Base-by-base conservation (phyloP, 1,140 invertebrate genomes). In the Vanessa tameamea region DNA sequence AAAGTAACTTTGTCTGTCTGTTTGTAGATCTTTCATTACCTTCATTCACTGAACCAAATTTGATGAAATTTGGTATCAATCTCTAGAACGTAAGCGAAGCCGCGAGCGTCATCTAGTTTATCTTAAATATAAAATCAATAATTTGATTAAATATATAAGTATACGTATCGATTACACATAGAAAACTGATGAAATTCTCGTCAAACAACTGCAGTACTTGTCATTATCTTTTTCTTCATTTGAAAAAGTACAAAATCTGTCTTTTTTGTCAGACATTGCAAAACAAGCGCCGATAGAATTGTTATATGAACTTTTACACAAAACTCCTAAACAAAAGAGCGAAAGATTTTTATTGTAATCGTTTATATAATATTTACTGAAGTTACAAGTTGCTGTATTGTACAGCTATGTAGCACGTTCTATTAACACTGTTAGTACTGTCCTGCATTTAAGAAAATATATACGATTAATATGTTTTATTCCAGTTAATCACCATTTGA, bases 211-310 rank as follows among this genome's bases (percentile, higher is more conserved):
- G 26, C 26, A 37, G 31, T 37, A 37, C 26, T 61, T 37, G 43
- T 61, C 23, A 37, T 61, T 31, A 57, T 57, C 20, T 57, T 57
- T 57, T 26, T 57, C 53, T 57, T 13, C 2, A 57, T 57, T 31
- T n/a, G 15, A 61, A 61, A 61, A 43, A 37, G 57, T 61, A 26
- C 57, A 43, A 31, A 13, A 12, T n/a, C 23, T 57, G 9, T 57
- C 55, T 59, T 61, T 61, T 31, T 61, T 61, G 57, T 61, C 31
- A 37, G 31, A 15, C 23, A 31, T 61, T 61, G 26, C 57, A 31
- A 61, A 61, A 61, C 31, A 37, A 15, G 31, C 13, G 26, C 6
- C 23, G 23, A 26, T 26, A 37, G 4, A 37, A 14, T 15, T 37
- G 14, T 37, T 37, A 26, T n/a, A 23, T 37, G 57, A 61, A 61